Evolutionary conservation across 1,140 invertebrate genomes (phyloP), one percentile per base, ranked within the genome.

Genomic region (Brachionus manjavacas): DNA sequence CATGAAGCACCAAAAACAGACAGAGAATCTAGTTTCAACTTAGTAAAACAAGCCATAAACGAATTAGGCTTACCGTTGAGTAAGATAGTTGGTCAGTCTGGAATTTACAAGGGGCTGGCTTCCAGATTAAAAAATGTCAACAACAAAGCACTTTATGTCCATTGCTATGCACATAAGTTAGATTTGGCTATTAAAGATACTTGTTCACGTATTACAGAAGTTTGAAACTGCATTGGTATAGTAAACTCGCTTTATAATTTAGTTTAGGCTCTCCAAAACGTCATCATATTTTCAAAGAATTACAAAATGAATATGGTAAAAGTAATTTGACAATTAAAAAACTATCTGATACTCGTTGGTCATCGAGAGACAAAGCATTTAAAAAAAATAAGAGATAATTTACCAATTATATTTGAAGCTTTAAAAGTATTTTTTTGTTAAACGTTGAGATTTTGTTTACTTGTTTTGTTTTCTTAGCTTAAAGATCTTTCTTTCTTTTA

Each of bases 231-330:
- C n/a, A 20, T 79, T n/a, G 76, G 76, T 35, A 25, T 14, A 35
- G 39, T 79, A n/a, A 55, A 55, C 31, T 79, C 76, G 9, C 12
- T 79, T 55, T 79, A 60, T 60, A 79, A 79, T 79, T 35, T 79
- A 23, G 55, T 79, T 60, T 39, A 46, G 76, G 76, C 25, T 79
- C 76, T 39, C 11, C 49, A 31, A 79, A 79, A 60, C 76, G 49
- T 31, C n/a, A 79, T 60, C 31, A 31, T 20, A 79, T 79, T 60
- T 79, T 79, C 55, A 52, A 79, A 60, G 28, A 79, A 79, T 35
- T 79, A 23, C 76, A 60, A 79, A 55, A 31, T 16, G 49, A 60
- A 35, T n/a, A 14, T 23, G 31, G 31, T 31, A 11, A 31, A 16
- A 16, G 23, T 20, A 55, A 60, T 55, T 60, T 79, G 31, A 79